These are phyloP conservation scores for Sebastolobus altivelis DNA, from an alignment of 2,797 vertebrate species.

Conservation along the genomic window DNA sequence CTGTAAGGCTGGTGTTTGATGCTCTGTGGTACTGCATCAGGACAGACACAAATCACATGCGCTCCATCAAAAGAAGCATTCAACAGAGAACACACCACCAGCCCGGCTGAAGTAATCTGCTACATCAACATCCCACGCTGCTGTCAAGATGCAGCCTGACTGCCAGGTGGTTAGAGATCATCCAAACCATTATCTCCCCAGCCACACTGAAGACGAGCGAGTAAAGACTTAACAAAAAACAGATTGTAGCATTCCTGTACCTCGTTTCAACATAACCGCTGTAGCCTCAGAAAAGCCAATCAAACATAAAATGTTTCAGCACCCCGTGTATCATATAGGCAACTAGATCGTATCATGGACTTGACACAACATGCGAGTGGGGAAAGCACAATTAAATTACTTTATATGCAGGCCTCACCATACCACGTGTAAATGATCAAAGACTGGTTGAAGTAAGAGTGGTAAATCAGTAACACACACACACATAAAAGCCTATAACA, in stretches of 20 bases:
- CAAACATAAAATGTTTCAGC: conserved; percentile 2
- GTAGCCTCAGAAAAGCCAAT: conserved; percentile 13
- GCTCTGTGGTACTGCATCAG: conserved; percentile 31
- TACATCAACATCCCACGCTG: conserved; percentile 25
- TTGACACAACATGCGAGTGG: not conserved
- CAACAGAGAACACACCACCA: conserved; percentile 14
- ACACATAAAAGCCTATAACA: not conserved
- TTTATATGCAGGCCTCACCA: not conserved
- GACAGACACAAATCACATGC: conserved; percentile 50
- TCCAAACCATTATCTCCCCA: conserved; percentile 30
- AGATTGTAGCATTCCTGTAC: conserved; percentile 35
- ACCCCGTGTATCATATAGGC: not conserved
- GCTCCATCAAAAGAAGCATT: conserved; percentile 52
- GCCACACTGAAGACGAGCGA: not conserved
- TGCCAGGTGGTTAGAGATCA: conserved; percentile 35
- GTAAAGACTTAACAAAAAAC: conserved; percentile 48
- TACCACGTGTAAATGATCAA: not conserved
- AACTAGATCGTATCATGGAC: not conserved
- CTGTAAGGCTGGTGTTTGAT: conserved; percentile 56
- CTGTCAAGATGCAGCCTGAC: conserved; percentile 23
- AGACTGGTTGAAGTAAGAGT: not conserved
- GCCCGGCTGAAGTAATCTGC: not conserved
- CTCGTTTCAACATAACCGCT: conserved; percentile 34
- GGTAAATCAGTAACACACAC: not conserved
- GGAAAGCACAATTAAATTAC: not conserved